Conservation (phyloP, 1,140 invertebrate genomes). For the Trachelipus rathkii region DNA sequence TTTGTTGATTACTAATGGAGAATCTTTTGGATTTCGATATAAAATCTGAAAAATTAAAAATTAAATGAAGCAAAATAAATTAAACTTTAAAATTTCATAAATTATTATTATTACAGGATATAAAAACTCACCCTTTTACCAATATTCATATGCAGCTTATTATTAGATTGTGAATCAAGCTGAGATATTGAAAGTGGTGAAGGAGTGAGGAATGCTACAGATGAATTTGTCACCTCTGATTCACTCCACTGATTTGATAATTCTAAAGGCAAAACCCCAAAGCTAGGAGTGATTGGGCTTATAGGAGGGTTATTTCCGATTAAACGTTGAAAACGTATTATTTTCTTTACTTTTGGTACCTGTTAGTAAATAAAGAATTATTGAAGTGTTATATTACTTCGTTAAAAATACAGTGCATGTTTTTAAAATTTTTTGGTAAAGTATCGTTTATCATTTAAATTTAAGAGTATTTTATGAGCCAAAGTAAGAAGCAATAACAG, state of each 20-base stretch:
- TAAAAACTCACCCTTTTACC: slow-evolving; percentile 63
- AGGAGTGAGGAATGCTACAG: slow-evolving; percentile 48
- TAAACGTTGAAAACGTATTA: slow-evolving; percentile 29
- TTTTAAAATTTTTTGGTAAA: no score
- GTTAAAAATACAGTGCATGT: no score
- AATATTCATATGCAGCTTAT: slow-evolving; percentile 56
- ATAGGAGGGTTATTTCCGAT: slow-evolving; percentile 6
- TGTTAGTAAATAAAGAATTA: slow-evolving; percentile 1
- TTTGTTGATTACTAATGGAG: slow-evolving; percentile 37
- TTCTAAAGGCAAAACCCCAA: slow-evolving; percentile 80
- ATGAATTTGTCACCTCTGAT: slow-evolving; percentile 30
- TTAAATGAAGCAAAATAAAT: no score
- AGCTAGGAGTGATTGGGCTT: slow-evolving; percentile 55
- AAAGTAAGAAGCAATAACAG: no score
- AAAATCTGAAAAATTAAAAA: slow-evolving; percentile 27
- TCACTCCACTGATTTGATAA: slow-evolving; percentile 46
- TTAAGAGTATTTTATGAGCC: no score
- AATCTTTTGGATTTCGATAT: slow-evolving; percentile 36
- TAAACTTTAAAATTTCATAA: no score
- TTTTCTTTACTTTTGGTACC: slow-evolving; percentile 37
- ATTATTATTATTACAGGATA: no score
- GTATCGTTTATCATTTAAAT: no score
- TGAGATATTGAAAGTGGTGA: slow-evolving; percentile 47
- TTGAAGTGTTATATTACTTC: no score
- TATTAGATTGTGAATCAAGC: slow-evolving; percentile 46